Evolutionary conservation across 2,113 vertebrate genomes (phyloP).

Genomic region (Zosterops pallidus): DNA sequence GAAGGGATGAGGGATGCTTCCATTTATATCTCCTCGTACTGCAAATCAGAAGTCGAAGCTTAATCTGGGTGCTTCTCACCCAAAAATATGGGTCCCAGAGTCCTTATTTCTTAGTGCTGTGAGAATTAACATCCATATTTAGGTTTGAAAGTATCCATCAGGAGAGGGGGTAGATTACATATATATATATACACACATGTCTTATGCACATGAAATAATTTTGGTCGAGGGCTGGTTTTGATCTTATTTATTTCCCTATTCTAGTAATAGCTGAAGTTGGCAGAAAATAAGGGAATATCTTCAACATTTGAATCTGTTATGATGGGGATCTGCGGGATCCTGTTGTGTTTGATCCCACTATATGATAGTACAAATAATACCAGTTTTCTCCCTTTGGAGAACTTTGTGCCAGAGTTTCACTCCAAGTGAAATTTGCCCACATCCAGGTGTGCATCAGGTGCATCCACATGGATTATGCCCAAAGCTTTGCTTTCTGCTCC

Average conservation of each 20-base stretch:
- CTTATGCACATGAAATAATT: background rate
- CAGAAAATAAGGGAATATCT: background rate
- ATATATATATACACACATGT: background rate
- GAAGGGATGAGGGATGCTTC: constrained; percentile 30
- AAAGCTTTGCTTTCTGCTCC: background rate
- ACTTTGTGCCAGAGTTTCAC: background rate
- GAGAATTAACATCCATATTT: background rate
- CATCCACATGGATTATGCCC: background rate
- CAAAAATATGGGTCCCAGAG: background rate
- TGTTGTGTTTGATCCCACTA: background rate
- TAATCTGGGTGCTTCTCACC: background rate
- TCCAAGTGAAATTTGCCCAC: background rate
- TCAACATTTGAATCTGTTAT: background rate
- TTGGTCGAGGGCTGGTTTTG: background rate
- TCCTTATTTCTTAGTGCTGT: background rate
- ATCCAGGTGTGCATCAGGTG: background rate
- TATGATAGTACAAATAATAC: background rate
- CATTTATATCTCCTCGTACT: background rate
- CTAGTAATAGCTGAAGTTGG: background rate
- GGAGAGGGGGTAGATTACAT: background rate
- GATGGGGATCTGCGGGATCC: background rate
- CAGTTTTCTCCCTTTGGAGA: background rate
- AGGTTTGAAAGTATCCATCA: background rate
- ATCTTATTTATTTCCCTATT: background rate
- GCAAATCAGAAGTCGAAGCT: constrained; percentile 9